Conservation (phyloP, 2,888 invertebrate genomes). For the Habroteleia sp. region DNA sequence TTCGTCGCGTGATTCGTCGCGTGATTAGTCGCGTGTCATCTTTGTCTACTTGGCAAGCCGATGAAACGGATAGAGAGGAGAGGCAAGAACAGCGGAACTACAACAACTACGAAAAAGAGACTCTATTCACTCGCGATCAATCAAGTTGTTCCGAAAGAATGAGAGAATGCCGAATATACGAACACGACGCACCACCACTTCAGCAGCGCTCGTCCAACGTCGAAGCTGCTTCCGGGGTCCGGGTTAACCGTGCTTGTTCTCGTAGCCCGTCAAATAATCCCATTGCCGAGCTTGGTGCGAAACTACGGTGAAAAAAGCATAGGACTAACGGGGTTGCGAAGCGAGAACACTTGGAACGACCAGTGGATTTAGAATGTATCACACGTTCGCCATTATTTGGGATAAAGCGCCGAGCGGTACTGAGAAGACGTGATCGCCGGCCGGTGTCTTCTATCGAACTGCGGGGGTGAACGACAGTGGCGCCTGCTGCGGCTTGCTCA, state of each 20-base stretch:
- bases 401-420: slow-evolving; percentile 41
- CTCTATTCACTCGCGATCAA: no score
- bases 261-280: slow-evolving; percentile 49
- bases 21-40: neutral
- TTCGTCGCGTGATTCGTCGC: no score
- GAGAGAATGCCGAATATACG: no score
- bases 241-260: slow-evolving; percentile 22
- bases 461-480: slow-evolving; percentile 78
- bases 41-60: no score
- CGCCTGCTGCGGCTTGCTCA: slow-evolving; percentile 69
- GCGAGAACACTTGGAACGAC: neutral
- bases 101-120: no score
- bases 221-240: slow-evolving; percentile 33
- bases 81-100: no score
- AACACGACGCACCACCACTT: slow-evolving; percentile 37
- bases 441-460: slow-evolving; percentile 81
- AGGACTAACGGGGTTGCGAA: neutral
- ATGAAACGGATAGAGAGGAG: neutral
- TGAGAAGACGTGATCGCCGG: slow-evolving; percentile 75
- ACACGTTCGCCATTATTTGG: slow-evolving; percentile 50
- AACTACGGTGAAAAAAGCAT: no score
- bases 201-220: slow-evolving; percentile 13
- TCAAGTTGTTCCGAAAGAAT: no score
- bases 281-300: slow-evolving; percentile 35
- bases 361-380: slow-evolving; percentile 15